Conservation (phyloP, 1,140 invertebrate genomes). For the Sycobia sp. region DNA sequence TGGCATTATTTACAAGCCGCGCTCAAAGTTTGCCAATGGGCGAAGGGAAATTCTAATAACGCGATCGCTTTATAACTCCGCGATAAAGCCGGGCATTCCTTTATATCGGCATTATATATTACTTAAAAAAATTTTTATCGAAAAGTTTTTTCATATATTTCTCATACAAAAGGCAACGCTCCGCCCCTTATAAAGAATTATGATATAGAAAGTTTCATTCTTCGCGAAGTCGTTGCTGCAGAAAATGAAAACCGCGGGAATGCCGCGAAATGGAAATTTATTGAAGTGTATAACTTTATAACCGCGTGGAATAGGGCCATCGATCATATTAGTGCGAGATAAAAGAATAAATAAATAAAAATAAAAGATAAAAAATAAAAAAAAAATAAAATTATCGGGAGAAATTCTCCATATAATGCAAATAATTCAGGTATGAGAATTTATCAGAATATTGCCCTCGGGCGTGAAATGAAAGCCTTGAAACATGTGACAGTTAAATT, state of each 20-base stretch:
- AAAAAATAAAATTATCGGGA: not conserved
- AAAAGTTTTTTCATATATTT: slow-evolving; percentile 27
- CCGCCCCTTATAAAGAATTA: slow-evolving; percentile 32
- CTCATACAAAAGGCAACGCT: slow-evolving; percentile 14
- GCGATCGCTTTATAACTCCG: too few relatives aligned
- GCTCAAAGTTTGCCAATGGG: too few relatives aligned
- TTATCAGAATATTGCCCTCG: too few relatives aligned
- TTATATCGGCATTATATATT: too few relatives aligned
- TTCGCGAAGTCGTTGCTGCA: too few relatives aligned
- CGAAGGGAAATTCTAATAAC: too few relatives aligned
- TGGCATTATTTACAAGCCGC: too few relatives aligned
- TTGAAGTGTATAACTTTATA: slow-evolving; percentile 33
- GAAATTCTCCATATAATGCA: slow-evolving; percentile 6
- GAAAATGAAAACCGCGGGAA: slow-evolving; percentile 31
- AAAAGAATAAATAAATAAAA: not conserved
- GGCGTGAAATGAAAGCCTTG: not conserved
- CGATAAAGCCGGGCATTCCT: too few relatives aligned
- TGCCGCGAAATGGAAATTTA: slow-evolving; percentile 33
- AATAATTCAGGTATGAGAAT: not conserved
- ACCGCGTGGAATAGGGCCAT: slow-evolving; percentile 17
- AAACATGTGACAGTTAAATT: slow-evolving; percentile 10
- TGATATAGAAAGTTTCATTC: slow-evolving; percentile 33
- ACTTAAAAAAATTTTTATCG: too few relatives aligned
- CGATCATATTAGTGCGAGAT: slow-evolving; percentile 2
- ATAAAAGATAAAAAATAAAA: too few relatives aligned